Evolutionary conservation across 2,797 vertebrate species (phyloP).

Genomic region (Distichodus sexfasciatus): DNA sequence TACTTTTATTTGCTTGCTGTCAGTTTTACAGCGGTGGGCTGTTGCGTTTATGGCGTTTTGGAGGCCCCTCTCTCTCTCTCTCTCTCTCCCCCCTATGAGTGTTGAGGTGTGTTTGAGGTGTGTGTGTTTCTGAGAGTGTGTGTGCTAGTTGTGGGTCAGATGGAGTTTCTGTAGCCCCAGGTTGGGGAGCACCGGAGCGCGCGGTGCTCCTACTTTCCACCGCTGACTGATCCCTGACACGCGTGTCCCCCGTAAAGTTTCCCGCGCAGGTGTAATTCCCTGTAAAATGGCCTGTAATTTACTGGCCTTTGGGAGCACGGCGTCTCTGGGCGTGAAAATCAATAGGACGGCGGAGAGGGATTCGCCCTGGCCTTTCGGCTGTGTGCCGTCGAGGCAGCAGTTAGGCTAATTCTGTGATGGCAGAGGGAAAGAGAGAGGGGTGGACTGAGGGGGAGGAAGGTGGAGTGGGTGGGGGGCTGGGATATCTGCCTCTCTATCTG

Average conservation of each 20-base stretch:
- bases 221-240: slow-evolving; percentile 69
- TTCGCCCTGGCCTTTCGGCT: slow-evolving; percentile 61
- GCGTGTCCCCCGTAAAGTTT: slow-evolving; percentile 89
- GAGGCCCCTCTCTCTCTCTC: not conserved
- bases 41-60: not conserved
- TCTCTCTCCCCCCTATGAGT: too few species aligned
- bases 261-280: slow-evolving; percentile 91
- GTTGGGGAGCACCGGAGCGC: not conserved
- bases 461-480: too few species aligned
- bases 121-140: not conserved
- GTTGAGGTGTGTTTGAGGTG: too few species aligned
- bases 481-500: slow-evolving; percentile 69
- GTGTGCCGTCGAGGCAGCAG: slow-evolving; percentile 60
- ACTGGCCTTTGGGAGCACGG: slow-evolving; percentile 83
- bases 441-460: too few species aligned
- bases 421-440: slow-evolving; percentile 55
- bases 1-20: not conserved
- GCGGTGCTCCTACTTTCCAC: not conserved
- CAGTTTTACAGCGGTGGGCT: not conserved
- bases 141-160: not conserved
- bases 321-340: slow-evolving; percentile 74
- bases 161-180: not conserved
- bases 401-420: slow-evolving; percentile 80
- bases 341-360: slow-evolving; percentile 68
- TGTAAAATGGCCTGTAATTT: slow-evolving; percentile 91